Base-by-base conservation (phyloP, 2,888 invertebrate genomes). In the Tortrix viridana region DNA sequence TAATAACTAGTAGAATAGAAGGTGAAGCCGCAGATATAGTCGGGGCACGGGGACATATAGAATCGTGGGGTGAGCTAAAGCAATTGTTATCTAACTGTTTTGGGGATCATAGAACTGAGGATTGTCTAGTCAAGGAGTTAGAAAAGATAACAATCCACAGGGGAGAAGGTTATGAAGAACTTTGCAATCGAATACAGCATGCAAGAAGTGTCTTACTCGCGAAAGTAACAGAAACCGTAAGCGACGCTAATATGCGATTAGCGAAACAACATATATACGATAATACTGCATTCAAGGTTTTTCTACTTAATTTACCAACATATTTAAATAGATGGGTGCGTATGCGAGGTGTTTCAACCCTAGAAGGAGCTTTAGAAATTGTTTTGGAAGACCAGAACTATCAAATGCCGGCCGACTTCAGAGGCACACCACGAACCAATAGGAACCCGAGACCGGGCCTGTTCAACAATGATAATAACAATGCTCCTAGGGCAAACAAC, bases 141-240 rank as follows among this genome's bases (percentile, higher is more conserved):
- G 65, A 68, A 18, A 38, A 20, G 1, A 6, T 64, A 19, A 66
- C 60, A 52, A 56, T 68, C 44, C 56, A 66, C 9, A 50, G 41
- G 12, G 50, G 50, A 5, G 66, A 70, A 62, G 60, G 55, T 53
- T 70, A 65, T 62, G 50, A 64, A 37, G 66, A 70, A 1, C 66
- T 70, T 58, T 67, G 54, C 19, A 59, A 68, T 44, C 59, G 68
- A 16, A 55, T 70, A 2, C 69, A 67, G 44, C 61, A 67, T 19
- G 20, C 54, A 4, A 32, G 66, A 26, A 67, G 66, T 23, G 20
- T 65, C 16, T 47, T 70, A 48, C 55, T 59, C 44, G 23, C 68
- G 1, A 70, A 68, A 52, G 18, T 70, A 26, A 54, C 43, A 2
- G 54, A 62, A 56, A 65, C 55, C 9, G 38, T 38, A 16, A n/a